Conservation (phyloP, 2,797 vertebrate species). For the Micromesistius poutassou region DNA sequence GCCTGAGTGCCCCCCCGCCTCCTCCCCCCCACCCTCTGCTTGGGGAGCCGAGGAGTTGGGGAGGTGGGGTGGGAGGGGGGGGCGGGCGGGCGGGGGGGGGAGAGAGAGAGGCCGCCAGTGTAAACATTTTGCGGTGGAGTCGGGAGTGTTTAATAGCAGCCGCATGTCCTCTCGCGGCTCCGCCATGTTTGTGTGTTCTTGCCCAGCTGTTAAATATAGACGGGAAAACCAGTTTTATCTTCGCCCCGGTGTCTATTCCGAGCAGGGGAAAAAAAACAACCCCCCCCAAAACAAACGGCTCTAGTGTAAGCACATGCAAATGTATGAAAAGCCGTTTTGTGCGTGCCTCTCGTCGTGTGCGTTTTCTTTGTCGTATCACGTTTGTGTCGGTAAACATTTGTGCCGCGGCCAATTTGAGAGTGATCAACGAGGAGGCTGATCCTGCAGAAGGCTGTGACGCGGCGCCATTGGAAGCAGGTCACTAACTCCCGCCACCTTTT, state of each 20-base stretch:
- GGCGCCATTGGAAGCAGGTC: neutral
- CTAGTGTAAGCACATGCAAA: too few relatives aligned
- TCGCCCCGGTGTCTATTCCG: too few relatives aligned
- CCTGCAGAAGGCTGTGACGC: too few relatives aligned
- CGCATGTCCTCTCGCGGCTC: conserved; percentile 22
- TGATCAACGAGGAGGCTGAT: neutral
- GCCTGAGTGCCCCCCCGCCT: conserved; percentile 45
- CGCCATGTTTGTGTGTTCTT: conserved; percentile 14
- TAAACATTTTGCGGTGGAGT: conserved; percentile 54
- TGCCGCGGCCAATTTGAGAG: neutral
- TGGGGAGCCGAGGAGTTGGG: conserved; percentile 44
- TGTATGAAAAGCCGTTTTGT: too few relatives aligned
- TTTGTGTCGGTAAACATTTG: neutral
- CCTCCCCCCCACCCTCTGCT: too few relatives aligned
- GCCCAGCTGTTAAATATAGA: neutral
- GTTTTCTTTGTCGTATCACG: too few relatives aligned
- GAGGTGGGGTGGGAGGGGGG: neutral
- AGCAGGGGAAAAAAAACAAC: too few relatives aligned
- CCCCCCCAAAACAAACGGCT: too few relatives aligned
- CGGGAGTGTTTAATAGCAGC: conserved; percentile 27
- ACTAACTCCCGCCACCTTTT: neutral
- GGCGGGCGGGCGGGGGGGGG: conserved; percentile 15
- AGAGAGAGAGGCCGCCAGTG: conserved; percentile 39
- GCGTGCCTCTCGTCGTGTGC: too few relatives aligned
- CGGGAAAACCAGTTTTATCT: too few relatives aligned